These are phyloP conservation scores for Drosophila falleni DNA, from an alignment of 2,888 invertebrate genomes.

Conservation along the genomic window DNA sequence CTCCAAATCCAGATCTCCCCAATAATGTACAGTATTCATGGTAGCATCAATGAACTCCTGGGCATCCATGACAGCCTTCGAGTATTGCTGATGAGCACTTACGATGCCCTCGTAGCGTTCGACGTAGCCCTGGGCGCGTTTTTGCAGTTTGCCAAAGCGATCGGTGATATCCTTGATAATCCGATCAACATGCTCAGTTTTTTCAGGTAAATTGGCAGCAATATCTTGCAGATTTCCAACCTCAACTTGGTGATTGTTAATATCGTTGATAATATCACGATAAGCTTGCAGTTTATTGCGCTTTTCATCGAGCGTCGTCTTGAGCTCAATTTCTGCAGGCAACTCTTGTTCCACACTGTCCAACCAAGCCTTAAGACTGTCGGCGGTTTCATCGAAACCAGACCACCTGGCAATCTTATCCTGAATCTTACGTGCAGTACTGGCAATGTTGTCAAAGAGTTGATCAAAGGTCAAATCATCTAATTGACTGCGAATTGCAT, in stretches of 20 bases:
- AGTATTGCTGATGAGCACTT: conserved; percentile 94
- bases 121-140: conserved; percentile 91
- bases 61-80: conserved; percentile 93
- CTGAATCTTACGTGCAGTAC: conserved; percentile 92
- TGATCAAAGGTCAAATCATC: conserved; percentile 93
- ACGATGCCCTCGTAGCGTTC: conserved; percentile 95
- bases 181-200: conserved; percentile 90
- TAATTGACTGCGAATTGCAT: conserved; percentile 92
- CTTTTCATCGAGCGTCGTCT: conserved; percentile 96
- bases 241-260: conserved; percentile 93
- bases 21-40: conserved; percentile 91
- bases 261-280: conserved; percentile 92
- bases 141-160: conserved; percentile 90
- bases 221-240: conserved; percentile 93
- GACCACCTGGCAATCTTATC: conserved; percentile 94
- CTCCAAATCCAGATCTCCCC: conserved; percentile 94
- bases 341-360: conserved; percentile 90
- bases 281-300: conserved; percentile 94
- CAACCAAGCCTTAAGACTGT: conserved; percentile 92
- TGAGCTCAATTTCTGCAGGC: conserved; percentile 92
- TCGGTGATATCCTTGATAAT: conserved; percentile 90
- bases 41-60: conserved; percentile 95
- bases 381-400: conserved; percentile 94
- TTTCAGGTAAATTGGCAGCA: conserved; percentile 92
- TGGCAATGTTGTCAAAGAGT: conserved; percentile 92